Percentiles rank a stretch among this genome's conserved stretches.
Conservation (phyloP, 2,888 invertebrate species). For the Macrosiphum euphorbiae region DNA sequence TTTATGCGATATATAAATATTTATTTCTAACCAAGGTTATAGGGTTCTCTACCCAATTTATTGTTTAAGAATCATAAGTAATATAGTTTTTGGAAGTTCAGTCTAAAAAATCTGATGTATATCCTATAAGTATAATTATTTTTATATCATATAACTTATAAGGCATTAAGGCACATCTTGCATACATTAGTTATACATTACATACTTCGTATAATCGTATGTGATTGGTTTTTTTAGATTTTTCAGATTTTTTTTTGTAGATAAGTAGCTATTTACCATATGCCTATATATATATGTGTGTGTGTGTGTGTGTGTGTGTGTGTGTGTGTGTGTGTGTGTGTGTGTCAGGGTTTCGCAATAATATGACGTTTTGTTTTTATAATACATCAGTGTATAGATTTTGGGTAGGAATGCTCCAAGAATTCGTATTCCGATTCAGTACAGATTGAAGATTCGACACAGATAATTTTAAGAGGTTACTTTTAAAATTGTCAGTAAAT, state of each 20-base stretch:
- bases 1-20: background rate
- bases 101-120: background rate
- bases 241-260: background rate
- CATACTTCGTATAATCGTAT: too few relatives aligned
- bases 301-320: too few relatives aligned
- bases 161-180: background rate
- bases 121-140: background rate
- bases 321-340: too few relatives aligned
- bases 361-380: background rate
- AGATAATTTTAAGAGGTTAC: background rate
- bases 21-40: background rate
- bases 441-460: background rate
- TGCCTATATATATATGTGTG: too few relatives aligned
- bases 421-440: background rate
- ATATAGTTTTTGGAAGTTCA: background rate
- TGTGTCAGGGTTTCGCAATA: background rate
- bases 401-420: background rate
- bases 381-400: background rate
- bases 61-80: background rate
- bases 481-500: background rate
- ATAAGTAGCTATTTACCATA: background rate
- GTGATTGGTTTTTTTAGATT: background rate
- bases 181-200: background rate
- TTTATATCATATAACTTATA: background rate
- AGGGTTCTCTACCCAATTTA: background rate